A percentile compares a stretch with the other conserved stretches of the same genome.
Conservation (phyloP, 2,113 vertebrate species). For the Oreotragus oreotragus region DNA sequence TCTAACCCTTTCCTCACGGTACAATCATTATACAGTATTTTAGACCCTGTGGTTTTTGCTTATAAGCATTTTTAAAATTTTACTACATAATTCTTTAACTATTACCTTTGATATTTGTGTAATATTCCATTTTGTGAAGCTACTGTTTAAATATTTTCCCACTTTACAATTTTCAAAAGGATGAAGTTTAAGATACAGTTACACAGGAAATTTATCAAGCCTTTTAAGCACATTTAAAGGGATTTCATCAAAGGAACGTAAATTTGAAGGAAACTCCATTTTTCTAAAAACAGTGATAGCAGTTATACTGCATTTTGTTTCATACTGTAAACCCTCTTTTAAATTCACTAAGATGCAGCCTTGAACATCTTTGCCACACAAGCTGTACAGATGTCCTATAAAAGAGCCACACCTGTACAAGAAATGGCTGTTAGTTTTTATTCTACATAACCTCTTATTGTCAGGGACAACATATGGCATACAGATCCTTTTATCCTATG, state of each 20-base stretch:
- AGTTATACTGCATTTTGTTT: background rate
- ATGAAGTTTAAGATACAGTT: background rate
- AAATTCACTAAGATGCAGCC: background rate
- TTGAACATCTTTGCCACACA: background rate
- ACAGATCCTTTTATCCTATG: background rate
- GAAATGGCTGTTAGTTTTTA: background rate
- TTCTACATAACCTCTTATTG: background rate
- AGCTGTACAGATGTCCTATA: background rate
- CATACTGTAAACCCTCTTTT: background rate
- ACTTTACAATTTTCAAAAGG: too few relatives aligned
- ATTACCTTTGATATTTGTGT: background rate
- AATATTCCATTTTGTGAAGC: background rate
- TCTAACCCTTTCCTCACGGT: background rate
- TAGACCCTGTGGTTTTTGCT: background rate
- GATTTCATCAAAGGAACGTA: background rate
- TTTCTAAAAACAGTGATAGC: background rate
- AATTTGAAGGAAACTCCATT: background rate
- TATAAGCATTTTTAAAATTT: background rate
- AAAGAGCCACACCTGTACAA: background rate
- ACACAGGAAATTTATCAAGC: background rate
- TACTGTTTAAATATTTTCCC: conserved; percentile 8
- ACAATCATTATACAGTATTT: background rate
- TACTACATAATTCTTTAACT: background rate
- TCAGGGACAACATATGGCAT: background rate
- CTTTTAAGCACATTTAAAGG: background rate